A percentile compares a stretch with the other conserved stretches of the same genome.
Evolutionary conservation across 2,888 invertebrate genomes (phyloP).

Genomic region (Brachyopa scutellaris): DNA sequence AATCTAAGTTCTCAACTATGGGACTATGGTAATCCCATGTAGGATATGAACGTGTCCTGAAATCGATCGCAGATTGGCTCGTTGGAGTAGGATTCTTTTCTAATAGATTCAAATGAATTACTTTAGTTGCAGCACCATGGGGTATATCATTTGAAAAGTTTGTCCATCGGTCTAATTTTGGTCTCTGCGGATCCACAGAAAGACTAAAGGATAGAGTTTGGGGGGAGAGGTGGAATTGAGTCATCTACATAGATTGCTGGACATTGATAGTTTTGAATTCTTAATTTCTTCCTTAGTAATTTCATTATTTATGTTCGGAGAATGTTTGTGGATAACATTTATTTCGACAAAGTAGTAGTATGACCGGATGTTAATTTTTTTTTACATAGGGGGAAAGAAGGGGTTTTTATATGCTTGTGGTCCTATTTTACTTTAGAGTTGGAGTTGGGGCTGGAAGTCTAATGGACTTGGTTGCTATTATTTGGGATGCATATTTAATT

Average conservation of each 20-base stretch:
- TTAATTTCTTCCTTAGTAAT: conserved; percentile 69
- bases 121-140: conserved; percentile 32
- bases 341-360: conserved; percentile 51
- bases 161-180: conserved; percentile 59
- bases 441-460: conserved; percentile 40
- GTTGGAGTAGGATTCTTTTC: conserved; percentile 34
- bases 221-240: background rate
- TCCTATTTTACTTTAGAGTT: conserved; percentile 6
- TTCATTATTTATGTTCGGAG: conserved; percentile 69
- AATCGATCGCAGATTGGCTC: conserved; percentile 59
- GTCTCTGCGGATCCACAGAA: conserved; percentile 40
- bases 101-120: conserved; percentile 65
- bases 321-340: conserved; percentile 66
- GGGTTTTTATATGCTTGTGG: background rate
- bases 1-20: conserved; percentile 25
- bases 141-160: conserved; percentile 56
- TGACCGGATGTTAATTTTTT: conserved; percentile 51
- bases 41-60: conserved; percentile 62
- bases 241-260: conserved; percentile 35
- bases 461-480: conserved; percentile 60
- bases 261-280: conserved; percentile 71
- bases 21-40: conserved; percentile 43
- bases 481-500: conserved; percentile 63
- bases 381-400: background rate
- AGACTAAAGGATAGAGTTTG: background rate